Conservation (phyloP, 2,888 invertebrate genomes). For the Slavum lentiscoides region DNA sequence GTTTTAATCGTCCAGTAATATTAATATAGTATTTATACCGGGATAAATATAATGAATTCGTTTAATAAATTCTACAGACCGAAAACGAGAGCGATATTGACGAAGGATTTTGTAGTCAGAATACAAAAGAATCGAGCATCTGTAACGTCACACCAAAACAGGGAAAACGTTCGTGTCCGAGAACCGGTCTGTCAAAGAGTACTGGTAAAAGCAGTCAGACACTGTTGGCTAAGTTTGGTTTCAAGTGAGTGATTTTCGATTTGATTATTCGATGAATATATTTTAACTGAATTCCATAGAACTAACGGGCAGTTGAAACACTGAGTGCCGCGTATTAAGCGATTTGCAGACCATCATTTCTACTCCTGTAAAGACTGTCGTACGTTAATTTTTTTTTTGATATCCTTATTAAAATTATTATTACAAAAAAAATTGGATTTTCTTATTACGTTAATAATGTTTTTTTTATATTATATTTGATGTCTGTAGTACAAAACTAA, state of each 20-base stretch:
- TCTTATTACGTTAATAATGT: no score
- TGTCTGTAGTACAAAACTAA: no score
- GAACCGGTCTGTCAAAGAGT: constrained; percentile 35
- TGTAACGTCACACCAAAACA: constrained; percentile 16
- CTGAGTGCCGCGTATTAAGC: neutral
- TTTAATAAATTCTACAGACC: neutral
- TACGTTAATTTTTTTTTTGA: neutral
- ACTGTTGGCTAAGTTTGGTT: constrained; percentile 41
- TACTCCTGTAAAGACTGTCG: neutral
- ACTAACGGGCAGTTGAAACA: constrained; percentile 15
- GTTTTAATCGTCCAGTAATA: neutral
- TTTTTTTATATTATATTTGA: no score
- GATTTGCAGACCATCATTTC: neutral
- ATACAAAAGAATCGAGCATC: neutral
- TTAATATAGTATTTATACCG: neutral
- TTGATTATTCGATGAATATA: neutral
- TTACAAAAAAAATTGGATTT: no score
- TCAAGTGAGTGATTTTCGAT: constrained; percentile 21
- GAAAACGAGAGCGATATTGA: constrained; percentile 24
- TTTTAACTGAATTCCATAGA: constrained; percentile 4
- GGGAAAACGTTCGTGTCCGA: constrained; percentile 1
- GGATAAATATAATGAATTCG: neutral
- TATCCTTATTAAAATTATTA: no score
- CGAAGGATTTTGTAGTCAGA: constrained; percentile 48
- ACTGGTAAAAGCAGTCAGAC: constrained; percentile 4